A percentile compares a stretch with the other conserved stretches of the same genome.
Conservation (phyloP, 2,888 invertebrate genomes). For the Drosophila ezoana region DNA sequence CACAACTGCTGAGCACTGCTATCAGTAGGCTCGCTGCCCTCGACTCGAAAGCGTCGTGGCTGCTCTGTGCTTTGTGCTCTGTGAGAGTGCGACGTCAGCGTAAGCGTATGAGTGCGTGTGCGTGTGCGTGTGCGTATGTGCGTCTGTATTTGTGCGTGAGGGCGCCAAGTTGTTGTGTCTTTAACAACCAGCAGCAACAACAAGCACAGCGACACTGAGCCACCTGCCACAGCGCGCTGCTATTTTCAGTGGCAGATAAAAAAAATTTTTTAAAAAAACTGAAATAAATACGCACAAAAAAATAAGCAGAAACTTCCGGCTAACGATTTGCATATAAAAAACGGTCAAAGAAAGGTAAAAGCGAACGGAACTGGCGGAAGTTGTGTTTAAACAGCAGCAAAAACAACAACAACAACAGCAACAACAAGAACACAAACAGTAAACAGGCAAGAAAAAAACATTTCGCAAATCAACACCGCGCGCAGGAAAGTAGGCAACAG, state of each 20-base stretch:
- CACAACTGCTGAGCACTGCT: slow-evolving; percentile 34
- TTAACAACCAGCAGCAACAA: slow-evolving; percentile 49
- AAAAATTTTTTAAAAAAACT: slow-evolving; percentile 15
- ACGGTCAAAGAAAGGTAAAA: slow-evolving; percentile 18
- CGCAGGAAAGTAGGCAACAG: slow-evolving; percentile 69
- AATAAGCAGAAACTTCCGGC: slow-evolving; percentile 49
- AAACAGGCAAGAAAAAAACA: slow-evolving; percentile 36
- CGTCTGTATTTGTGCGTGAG: slow-evolving; percentile 41
- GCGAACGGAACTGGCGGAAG: slow-evolving; percentile 42
- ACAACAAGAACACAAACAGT: slow-evolving; percentile 30
- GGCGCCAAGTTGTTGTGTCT: slow-evolving; percentile 71
- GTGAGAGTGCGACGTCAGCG: slow-evolving; percentile 28
- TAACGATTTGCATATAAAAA: slow-evolving; percentile 53
- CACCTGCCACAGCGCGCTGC: slow-evolving; percentile 48
- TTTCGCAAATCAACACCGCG: slow-evolving; percentile 35
- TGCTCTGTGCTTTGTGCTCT: slow-evolving; percentile 26
- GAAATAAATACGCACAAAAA: slow-evolving; percentile 20
- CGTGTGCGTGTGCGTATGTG: slow-evolving; percentile 6
- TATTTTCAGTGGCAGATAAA: slow-evolving; percentile 40
- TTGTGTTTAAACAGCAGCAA: slow-evolving; percentile 41
- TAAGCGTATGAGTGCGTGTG: slow-evolving; percentile 6
- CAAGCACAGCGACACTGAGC: slow-evolving; percentile 40
- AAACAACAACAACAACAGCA: slow-evolving; percentile 2
- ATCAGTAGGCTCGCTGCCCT: slow-evolving; percentile 71
- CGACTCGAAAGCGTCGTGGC: slow-evolving; percentile 60